Evolutionary conservation across 2,888 invertebrate genomes (phyloP), one percentile per base, ranked within the genome.

Genomic region (Tachystola acroxantha): DNA sequence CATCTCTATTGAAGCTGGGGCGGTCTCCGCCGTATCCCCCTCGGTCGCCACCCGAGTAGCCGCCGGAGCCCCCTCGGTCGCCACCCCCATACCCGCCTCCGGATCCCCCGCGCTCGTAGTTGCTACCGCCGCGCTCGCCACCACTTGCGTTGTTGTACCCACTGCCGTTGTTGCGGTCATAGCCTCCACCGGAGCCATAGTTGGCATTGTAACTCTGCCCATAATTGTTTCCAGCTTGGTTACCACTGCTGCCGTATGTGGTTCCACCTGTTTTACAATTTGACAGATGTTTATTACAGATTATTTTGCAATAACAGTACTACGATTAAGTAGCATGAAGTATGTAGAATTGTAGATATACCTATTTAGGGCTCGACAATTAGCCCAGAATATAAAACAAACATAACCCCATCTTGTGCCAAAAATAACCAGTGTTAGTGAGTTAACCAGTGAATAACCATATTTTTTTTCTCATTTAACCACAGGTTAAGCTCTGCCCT

Each of bases 1-100:
- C 88, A 71, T 89, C 89, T 76, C 88, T 88, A 72, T 71, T 87
- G 71, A 81, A 88, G 57, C 88, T 73, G 42, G 84, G 67, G 42
- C 88, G 61, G 53, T 86, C 76, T 50, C 86, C 81, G 25, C 84
- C 80, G 53, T 75, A 35, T 7, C 77, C 59, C 43, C 77, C 65
- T 25, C 82, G 60, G 40, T 77, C 75, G 10, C 71, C 64, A 32
- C 73, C 66, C 42, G 68, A 70, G 52, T 70, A 79, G 37, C 78
- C 63, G 6, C 86, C 78, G 26, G 86, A 63, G 29, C 66, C 27
- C 10, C 77, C 64, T 36, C 88, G 76, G 33, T 88, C 82, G 34
- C 80, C 70, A 16, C 68, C 64, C 20, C 75, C 68, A 45, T 75
- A 75, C 32, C 28, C 63, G 40, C 56, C 50, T 35, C 53, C 49